Evolutionary conservation across 2,888 invertebrate genomes (phyloP), one percentile per base, ranked within the genome.

Genomic region (Anthrax anthrax): DNA sequence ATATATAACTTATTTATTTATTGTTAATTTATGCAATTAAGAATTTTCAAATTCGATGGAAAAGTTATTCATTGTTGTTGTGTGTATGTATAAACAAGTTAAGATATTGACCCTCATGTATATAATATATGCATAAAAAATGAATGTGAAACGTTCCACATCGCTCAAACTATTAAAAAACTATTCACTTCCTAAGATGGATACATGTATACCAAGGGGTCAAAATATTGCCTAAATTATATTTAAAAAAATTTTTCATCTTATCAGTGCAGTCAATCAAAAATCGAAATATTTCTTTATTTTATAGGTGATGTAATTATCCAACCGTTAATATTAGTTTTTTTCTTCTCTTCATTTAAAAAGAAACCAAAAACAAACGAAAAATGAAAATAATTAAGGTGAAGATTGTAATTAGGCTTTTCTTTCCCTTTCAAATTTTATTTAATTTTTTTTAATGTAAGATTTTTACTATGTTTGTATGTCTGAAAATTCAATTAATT

Each of bases 241-340:
- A 27, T 27, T 5, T 37, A 39, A 23, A 37, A 38, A 38, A 44
- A 39, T 39, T 23, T 14, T 17, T 14, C n/a, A 18, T n/a, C 18
- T 44, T 44, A 44, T 44, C 44, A 44, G 44, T 44, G 44, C 44
- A 44, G 38, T 44, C 44, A 44, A 44, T 44, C 44, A 44, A 39
- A 44, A 44, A 44, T 39, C 44, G 44, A 44, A 44, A 32, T 32
- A 12, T 44, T 44, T 44, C 23, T 32, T 32, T 42, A 13, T 39
- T 18, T 37, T 32, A 37, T 37, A 36, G 42, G 43, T 37, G 37
- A 17, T 37, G 43, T 37, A 43, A 17, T 37, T 37, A 37, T 43
- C 43, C 37, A 43, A 43, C 43, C 43, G 37, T 43, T 6, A 23
- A 23, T 23, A 23, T 23, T 23, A 6, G 23, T 23, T 23, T 6